phyloP scores from a whole-genome alignment of 2,113 vertebrate species.

The Anser brachyrhynchus region DNA sequence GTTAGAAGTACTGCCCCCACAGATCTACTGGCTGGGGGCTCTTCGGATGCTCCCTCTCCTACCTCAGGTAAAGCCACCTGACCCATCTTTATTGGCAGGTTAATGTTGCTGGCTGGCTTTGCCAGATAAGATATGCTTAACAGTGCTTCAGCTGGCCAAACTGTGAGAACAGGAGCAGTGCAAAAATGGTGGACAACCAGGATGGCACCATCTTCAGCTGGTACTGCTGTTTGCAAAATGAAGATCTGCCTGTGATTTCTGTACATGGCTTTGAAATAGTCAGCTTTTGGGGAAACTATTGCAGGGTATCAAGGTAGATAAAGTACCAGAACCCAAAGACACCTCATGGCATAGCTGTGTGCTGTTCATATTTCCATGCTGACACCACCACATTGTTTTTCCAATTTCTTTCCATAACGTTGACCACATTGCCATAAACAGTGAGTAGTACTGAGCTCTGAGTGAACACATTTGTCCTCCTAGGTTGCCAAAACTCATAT shows the following conservation, averaged over 20 bases:
- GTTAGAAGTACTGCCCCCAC: neutral
- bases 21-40: neutral
- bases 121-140: neutral
- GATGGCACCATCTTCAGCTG: neutral
- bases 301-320: neutral
- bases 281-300: neutral
- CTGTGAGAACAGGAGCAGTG: neutral
- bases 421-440: neutral
- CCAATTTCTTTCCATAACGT: neutral
- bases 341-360: neutral
- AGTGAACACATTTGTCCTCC: neutral
- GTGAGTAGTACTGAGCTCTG: neutral
- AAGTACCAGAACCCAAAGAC: neutral
- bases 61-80: neutral
- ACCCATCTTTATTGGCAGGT: fast-evolving
- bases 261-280: fast-evolving
- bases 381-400: neutral
- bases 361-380: neutral
- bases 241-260: neutral
- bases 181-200: neutral
- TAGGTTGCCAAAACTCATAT: neutral
- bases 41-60: neutral
- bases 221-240: neutral
- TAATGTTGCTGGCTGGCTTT: fast-evolving
- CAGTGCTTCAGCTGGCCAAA: neutral